These are phyloP conservation scores for Peromyscus nudipes DNA, from an alignment of 2,797 vertebrate species.

Conservation along the genomic window DNA sequence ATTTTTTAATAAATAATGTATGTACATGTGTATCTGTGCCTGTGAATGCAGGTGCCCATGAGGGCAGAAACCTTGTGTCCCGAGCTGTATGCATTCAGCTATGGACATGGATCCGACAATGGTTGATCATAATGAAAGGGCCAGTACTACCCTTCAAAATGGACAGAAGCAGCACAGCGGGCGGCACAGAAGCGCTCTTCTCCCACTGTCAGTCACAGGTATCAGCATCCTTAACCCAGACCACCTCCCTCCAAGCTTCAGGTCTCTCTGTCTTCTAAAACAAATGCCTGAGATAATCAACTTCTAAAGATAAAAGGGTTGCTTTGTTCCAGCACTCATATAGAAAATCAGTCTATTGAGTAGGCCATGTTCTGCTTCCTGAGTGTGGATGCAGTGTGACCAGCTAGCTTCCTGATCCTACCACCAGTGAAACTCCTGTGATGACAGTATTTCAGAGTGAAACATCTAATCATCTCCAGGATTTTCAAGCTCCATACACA, in stretches of 20 bases:
- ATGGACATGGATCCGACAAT: not conserved
- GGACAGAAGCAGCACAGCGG: not conserved
- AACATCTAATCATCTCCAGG: not conserved
- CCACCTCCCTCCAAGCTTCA: not conserved
- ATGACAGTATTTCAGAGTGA: conserved; percentile 7
- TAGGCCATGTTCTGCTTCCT: no score
- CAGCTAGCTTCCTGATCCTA: not conserved
- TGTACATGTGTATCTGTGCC: not conserved
- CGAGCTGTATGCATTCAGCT: not conserved
- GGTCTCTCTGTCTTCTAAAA: not conserved
- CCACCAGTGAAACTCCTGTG: not conserved
- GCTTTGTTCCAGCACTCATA: not conserved
- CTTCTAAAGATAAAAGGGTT: not conserved
- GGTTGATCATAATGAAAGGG: not conserved
- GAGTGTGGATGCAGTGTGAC: no score
- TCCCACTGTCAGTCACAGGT: not conserved
- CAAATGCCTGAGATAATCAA: not conserved
- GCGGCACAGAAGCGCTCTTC: not conserved
- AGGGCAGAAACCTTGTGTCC: not conserved
- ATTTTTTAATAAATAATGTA: not conserved
- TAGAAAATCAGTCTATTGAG: not conserved
- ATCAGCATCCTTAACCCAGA: not conserved
- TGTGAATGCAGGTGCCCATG: not conserved
- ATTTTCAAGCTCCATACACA: not conserved
- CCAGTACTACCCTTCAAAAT: not conserved